Conservation (phyloP, 2,888 invertebrate genomes). For the Steinernema carpocapsae region DNA sequence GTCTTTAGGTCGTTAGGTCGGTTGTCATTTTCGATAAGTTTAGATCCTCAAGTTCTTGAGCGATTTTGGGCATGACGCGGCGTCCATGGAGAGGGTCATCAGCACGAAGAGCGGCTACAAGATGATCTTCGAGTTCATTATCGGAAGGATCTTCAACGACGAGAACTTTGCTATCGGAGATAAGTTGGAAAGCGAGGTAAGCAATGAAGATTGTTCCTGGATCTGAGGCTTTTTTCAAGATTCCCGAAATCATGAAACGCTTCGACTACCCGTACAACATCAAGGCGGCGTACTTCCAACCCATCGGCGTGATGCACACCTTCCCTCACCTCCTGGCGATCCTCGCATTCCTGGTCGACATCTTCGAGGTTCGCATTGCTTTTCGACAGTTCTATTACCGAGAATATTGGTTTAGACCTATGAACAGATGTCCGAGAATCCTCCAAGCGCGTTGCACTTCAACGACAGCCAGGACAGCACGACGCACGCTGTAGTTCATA, state of each 20-base stretch:
- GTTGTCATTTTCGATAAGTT: not conserved
- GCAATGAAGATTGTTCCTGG: too few species aligned
- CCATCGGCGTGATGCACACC: slow-evolving; percentile 22
- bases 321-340: slow-evolving; percentile 2
- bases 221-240: not conserved
- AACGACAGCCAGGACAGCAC: slow-evolving; percentile 29
- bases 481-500: slow-evolving; percentile 4
- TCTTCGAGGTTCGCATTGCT: not conserved
- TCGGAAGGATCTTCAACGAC: not conserved
- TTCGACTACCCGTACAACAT: slow-evolving; percentile 22
- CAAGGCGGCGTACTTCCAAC: slow-evolving; percentile 23
- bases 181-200: slow-evolving; percentile 15
- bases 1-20: not conserved
- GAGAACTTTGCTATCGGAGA: slow-evolving; percentile 18
- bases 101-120: slow-evolving; percentile 25
- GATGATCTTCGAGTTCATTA: slow-evolving; percentile 6
- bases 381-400: not conserved
- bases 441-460: slow-evolving; percentile 15
- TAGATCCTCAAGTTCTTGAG: not conserved
- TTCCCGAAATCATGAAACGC: slow-evolving; percentile 11
- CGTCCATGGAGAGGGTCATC: slow-evolving; percentile 5
- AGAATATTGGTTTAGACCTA: not conserved
- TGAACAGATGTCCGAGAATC: slow-evolving; percentile 15
- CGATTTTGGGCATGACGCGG: not conserved
- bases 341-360: slow-evolving; percentile 17